A percentile compares a stretch with the other conserved stretches of the same genome.
phyloP scores from a whole-genome alignment of 2,888 invertebrate species.

The Seladonia tumulorum region DNA sequence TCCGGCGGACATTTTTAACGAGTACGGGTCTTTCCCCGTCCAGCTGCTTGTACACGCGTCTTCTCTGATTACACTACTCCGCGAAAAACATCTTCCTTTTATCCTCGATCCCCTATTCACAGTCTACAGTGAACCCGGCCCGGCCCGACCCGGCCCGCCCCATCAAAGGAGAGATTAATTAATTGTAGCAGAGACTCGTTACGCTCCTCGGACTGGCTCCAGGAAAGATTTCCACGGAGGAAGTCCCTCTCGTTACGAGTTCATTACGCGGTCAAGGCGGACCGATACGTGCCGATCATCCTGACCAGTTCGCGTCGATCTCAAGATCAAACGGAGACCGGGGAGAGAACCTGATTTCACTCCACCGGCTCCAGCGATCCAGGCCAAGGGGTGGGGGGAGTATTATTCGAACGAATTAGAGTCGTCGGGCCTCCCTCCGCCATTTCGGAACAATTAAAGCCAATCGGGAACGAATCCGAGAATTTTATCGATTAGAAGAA shows the following conservation, averaged over 20 bases:
- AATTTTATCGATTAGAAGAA: neutral
- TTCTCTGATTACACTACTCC: conserved; percentile 36
- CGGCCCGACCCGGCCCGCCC: neutral
- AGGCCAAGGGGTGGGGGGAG: no score
- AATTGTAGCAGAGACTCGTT: conserved; percentile 52
- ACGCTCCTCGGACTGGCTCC: conserved; percentile 30
- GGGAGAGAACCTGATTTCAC: neutral
- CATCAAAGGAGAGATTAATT: conserved; percentile 56
- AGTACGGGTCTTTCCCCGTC: conserved; percentile 17
- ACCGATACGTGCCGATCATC: conserved; percentile 44
- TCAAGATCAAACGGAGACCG: conserved; percentile 32
- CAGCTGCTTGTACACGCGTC: conserved; percentile 5
- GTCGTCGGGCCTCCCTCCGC: neutral
- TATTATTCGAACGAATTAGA: conserved; percentile 33
- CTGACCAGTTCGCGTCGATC: conserved; percentile 40
- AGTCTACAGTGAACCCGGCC: neutral
- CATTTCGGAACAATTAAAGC: neutral
- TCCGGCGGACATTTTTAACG: conserved; percentile 41
- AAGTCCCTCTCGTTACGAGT: conserved; percentile 29
- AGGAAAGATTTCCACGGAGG: conserved; percentile 35
- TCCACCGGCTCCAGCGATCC: neutral
- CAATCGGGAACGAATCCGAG: conserved; percentile 28
- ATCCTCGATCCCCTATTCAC: conserved; percentile 8
- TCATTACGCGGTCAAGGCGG: conserved; percentile 40
- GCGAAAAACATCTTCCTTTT: conserved; percentile 27